Evolutionary conservation across 2,888 invertebrate genomes (phyloP), one percentile per base, ranked within the genome.

Genomic region (Epirrhoe tristata): DNA sequence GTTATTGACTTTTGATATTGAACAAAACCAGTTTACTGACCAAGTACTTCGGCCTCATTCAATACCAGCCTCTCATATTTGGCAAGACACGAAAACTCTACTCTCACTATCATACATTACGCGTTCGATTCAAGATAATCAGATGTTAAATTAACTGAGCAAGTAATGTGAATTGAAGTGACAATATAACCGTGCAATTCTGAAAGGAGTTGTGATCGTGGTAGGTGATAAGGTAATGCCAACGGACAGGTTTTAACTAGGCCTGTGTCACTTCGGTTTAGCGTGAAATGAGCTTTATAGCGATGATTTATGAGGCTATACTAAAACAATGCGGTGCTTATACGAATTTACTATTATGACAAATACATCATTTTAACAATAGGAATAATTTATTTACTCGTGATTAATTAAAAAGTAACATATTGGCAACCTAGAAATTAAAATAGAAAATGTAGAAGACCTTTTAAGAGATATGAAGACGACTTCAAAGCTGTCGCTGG

Each of bases 1-100:
- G 93, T 93, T 93, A 93, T 93, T 93, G 93, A 93, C 93, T 93
- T 92, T 93, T 93, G 93, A 89, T 93, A 91, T 93, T 93, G 93
- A 83, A 83, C 74, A 52, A 88, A 93, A 93, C 93, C 90, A 87
- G 93, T 93, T 93, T 91, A 86, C 86, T 93, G 92, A 91, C 93
- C 92, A 90, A 88, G 89, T 16, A 48, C 14, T 14, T 81, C 87
- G 90, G 86, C 92, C 92, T 81, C 88, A 89, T 89, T 92, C 88
- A 88, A 88, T 90, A 91, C 84, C 88, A 89, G 85, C 83, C 79
- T 78, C 74, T 72, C 69, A 78, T 77, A 79, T 74, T 75, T 72
- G 48, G 58, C 58, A 46, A 63, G 43, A 39, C 68, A 62, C 71
- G 71, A 81, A 76, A 77, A 77, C 80, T 78, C 75, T 70, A 70